Conservation (phyloP, 2,113 vertebrate species). For the Erythrolamprus reginae region DNA sequence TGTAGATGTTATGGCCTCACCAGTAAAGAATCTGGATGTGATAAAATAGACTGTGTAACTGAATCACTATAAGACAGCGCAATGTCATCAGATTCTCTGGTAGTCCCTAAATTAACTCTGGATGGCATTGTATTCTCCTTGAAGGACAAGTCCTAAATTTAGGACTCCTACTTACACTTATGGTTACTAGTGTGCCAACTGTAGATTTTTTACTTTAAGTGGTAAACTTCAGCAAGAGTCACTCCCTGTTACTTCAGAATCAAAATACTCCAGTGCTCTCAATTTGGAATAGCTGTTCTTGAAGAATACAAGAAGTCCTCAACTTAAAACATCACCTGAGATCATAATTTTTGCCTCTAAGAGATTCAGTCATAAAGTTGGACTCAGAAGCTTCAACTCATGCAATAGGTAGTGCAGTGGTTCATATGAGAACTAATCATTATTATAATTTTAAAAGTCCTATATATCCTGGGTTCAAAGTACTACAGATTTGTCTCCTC, state of each 20-base stretch:
- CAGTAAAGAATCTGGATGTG: not conserved
- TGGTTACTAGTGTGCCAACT: not conserved
- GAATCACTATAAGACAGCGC: not conserved
- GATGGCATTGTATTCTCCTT: not conserved
- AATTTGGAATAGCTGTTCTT: not conserved
- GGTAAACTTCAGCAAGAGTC: not conserved
- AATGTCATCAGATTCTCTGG: not conserved
- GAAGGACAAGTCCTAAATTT: not conserved
- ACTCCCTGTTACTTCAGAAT: not conserved
- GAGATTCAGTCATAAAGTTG: not conserved
- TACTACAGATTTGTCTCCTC: not conserved
- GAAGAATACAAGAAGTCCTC: not conserved
- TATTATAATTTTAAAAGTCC: not conserved
- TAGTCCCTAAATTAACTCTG: not conserved
- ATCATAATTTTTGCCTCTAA: not conserved
- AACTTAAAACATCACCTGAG: not conserved
- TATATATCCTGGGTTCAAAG: not conserved
- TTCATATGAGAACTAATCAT: not conserved
- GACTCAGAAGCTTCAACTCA: not conserved
- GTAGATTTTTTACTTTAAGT: not conserved
- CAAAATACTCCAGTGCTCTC: not conserved
- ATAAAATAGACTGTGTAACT: not conserved
- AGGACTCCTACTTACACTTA: not conserved
- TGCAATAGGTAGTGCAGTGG: not conserved
- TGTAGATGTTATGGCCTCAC: not conserved